Base-by-base conservation (phyloP, 2,113 vertebrate genomes). In the Rafetus swinhoei region DNA sequence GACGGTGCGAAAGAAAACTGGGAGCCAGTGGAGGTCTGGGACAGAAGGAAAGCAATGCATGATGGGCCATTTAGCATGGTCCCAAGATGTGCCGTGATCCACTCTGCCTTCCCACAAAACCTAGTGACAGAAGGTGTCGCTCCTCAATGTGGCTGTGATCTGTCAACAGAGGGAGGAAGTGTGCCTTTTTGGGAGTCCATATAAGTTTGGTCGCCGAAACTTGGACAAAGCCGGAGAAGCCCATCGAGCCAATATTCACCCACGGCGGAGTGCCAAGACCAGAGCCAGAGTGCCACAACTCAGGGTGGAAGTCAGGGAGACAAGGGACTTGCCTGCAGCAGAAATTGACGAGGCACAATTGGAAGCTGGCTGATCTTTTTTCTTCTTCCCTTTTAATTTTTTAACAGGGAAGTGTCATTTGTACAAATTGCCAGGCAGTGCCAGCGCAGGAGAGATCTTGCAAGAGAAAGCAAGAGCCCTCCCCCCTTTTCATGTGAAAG, bases 341-440 rank as follows among this genome's bases (percentile, higher is more conserved):
- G 65, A 72, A 84, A 56, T 53, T 29, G 82, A 74, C 5, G 87
- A 79, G 76, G 79, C 89, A 62, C 84, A 94, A 95, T 88, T 94
- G 95, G 94, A 95, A 90, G 93, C 96, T 5, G 86, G 60, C 90
- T 57, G 84, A 79, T 82, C 91, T 90, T 56, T 85, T 77, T 88
- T 93, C 90, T 76, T 80, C 54, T 29, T 9, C 50, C 91, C 55
- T 13, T 91, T 88, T 54, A 72, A 69, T 89, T 87, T 84, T 79
- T 39, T 57, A 81, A 59, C 25, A 3, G 93, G 92, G 89, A 97
- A 93, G 87, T 87, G 95, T 95, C 94, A 91, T 97, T 97, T 97
- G 95, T 95, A 95, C 96, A 97, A 97, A 97, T 95, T 97, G 96
- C 95, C 90, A 52, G 1, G 85, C 82, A 45, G 52, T 92, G 92